Base-by-base conservation (phyloP, 2,888 invertebrate species). In the Branchellion lobata region DNA sequence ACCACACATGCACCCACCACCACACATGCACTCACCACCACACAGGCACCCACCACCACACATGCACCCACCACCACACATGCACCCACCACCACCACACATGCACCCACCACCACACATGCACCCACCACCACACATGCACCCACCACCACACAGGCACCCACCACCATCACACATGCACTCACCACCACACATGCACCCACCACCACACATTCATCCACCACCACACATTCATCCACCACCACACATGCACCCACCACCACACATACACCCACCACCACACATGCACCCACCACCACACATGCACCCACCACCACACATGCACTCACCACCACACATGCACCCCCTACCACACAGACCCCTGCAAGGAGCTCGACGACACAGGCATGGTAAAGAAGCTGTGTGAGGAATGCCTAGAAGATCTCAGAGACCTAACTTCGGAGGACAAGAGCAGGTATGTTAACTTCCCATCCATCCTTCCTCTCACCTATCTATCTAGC, bases 371-470 rank as follows among this genome's bases (percentile, higher is more conserved):
- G 14, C 75, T 75, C 18, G 29, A 40, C 1, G 53, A 40, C 27
- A 21, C 47, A 40, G 75, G 51, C 18, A 27, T 47, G 53, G 75
- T 53, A 21, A 53, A 75, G 11, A 75, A 47, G 51, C n/a, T 31
- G 27, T 51, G 40, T 8, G 27, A 36, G 31, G 53, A 75, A 53
- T 40, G 27, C 51, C 40, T 75, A 1, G 53, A 75, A 8, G 75
- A 51, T 29, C 75, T 75, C 29, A 47, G 53, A 40, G 75, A 75
- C 31, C 53, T 75, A 27, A 75, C 75, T 0, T 47, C 31, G 21
- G 53, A 53, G 31, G 75, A 75, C n/a, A 75, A 75, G 21, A 57
- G 21, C 61, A 57, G 61, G 61, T 57, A n/a, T n/a, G n/a, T n/a
- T n/a, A n/a, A n/a, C n/a, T n/a, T n/a, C n/a, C n/a, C n/a, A n/a